Base-by-base conservation (phyloP, 2,888 invertebrate species). In the Xestia ashworthii region DNA sequence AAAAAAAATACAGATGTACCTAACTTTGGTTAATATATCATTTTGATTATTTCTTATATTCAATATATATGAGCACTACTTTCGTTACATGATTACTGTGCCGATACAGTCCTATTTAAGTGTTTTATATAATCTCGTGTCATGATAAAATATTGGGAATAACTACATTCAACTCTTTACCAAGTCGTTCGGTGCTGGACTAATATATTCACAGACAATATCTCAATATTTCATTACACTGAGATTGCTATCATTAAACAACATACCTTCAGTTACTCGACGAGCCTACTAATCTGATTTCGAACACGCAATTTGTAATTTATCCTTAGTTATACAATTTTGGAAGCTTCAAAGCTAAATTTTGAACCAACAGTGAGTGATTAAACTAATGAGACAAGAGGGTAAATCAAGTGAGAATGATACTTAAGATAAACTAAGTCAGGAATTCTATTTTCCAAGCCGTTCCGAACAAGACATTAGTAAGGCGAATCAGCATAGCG, bases 401-500 rank as follows among this genome's bases (percentile, higher is more conserved):
- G 44, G 41, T 67, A 86, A 87, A 86, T 32, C 6, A 78, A 82
- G 71, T 84, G 55, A 83, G 76, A 83, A 69, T 78, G 58, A 71
- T 78, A 80, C 80, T 78, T 76, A 80, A 78, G 68, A 69, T 77
- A 86, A 87, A 86, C 50, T 66, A 78, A 87, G 78, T 77, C 71
- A 80, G 71, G 73, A 76, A 80, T 78, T 85, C 70, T 83, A 82
- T 88, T 89, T 84, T 88, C 89, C 90, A 92, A 93, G 92, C 93
- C 91, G 80, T 92, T 91, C 87, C 89, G 91, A 91, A 92, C 92
- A 91, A 90, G 90, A 91, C 85, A 82, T 80, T 88, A 89, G 90
- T 93, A 94, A 93, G 94, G 94, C 94, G 91, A 91, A 90, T 92
- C 89, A 93, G 93, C 92, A 86, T 90, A 91, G 91, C 93, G 91